Evolutionary conservation across 2,113 vertebrate species (phyloP).

Genomic region (Elanus axillaris): DNA sequence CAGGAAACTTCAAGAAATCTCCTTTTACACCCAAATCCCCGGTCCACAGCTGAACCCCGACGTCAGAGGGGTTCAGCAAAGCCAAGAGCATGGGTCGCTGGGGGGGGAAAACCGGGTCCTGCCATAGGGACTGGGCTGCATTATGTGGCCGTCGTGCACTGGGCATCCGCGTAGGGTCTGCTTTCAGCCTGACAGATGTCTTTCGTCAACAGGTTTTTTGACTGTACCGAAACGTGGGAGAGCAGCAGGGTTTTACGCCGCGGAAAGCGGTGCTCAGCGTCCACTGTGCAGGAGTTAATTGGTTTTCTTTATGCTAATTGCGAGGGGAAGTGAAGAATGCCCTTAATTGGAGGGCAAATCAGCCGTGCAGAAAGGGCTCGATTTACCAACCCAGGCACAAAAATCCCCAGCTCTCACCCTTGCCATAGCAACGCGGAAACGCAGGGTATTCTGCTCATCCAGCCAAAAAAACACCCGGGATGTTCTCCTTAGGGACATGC

Average conservation of each 20-base stretch:
- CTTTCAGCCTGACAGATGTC: neutral
- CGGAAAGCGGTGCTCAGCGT: fast-evolving
- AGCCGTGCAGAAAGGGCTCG: neutral
- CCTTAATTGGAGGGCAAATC: constrained; percentile 42
- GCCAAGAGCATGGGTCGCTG: neutral
- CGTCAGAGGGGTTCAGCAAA: fast-evolving
- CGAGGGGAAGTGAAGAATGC: constrained; percentile 40
- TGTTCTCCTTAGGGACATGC: neutral
- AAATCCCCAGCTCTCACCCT: neutral
- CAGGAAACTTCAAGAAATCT: neutral
- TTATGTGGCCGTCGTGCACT: fast-evolving
- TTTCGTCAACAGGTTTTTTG: neutral
- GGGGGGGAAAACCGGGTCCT: fast-evolving
- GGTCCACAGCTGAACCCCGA: fast-evolving
- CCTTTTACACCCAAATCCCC: neutral
- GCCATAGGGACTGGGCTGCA: fast-evolving
- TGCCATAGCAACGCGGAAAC: neutral
- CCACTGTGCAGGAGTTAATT: neutral
- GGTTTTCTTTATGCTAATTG: constrained; percentile 49
- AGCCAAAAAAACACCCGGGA: neutral
- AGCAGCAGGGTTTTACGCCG: neutral
- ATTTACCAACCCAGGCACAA: neutral
- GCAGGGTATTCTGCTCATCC: neutral
- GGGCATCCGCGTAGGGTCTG: neutral
- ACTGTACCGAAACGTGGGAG: fast-evolving